These are phyloP conservation scores for Galeopterus variegatus DNA, from an alignment of 2,113 vertebrate genomes.

Conservation along the genomic window DNA sequence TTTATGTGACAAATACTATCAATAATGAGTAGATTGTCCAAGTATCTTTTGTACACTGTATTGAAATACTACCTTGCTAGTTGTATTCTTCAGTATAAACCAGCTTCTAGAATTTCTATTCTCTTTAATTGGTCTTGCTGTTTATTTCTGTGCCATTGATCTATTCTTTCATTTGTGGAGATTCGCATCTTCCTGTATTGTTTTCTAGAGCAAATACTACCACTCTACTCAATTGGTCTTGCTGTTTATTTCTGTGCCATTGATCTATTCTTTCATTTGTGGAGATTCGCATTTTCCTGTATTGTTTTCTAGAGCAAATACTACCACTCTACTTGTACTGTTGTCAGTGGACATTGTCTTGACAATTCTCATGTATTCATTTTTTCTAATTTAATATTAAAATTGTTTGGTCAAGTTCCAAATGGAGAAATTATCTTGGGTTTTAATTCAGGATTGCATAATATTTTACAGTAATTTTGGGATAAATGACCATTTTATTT, in stretches of 20 bases:
- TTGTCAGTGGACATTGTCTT: not conserved
- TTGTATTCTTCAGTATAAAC: not conserved
- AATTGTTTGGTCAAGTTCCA: not conserved
- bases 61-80: not conserved
- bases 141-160: not conserved
- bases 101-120: not conserved
- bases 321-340: not conserved
- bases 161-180: not conserved
- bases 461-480: not conserved
- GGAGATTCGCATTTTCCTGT: not conserved
- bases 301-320: slow-evolving; percentile 1
- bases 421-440: not conserved
- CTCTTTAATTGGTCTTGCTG: not conserved
- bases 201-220: not conserved
- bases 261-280: not conserved
- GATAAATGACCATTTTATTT: slow-evolving; percentile 40
- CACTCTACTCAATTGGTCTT: no score
- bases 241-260: not conserved
- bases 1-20: not conserved
- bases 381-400: not conserved
- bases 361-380: not conserved
- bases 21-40: not conserved
- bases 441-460: not conserved
- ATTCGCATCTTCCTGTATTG: not conserved
- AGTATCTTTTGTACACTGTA: not conserved